phyloP scores from a whole-genome alignment of 2,113 vertebrate species.

The Pimephales promelas region DNA sequence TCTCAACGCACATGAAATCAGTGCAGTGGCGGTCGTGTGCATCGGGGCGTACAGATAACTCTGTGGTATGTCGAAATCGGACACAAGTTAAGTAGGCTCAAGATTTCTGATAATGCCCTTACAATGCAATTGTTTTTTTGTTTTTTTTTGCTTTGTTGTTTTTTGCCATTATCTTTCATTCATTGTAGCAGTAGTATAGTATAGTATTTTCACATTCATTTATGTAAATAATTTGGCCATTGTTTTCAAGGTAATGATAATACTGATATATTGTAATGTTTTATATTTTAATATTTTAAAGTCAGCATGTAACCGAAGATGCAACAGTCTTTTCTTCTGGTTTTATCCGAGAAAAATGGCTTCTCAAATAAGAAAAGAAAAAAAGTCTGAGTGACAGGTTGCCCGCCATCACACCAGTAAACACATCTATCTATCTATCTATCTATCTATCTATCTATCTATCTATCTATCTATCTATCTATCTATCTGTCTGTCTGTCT shows the following conservation, averaged over 20 bases:
- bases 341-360: no score
- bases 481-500: no score
- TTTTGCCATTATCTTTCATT: neutral
- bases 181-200: neutral
- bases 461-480: no score
- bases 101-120: conserved; percentile 9
- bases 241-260: neutral
- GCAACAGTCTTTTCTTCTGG: no score
- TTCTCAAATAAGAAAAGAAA: no score
- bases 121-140: neutral
- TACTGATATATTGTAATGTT: neutral
- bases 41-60: conserved; percentile 5
- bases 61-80: neutral
- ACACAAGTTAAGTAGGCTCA: conserved; percentile 16
- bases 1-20: conserved; percentile 4
- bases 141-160: no score
- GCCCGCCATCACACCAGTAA: no score
- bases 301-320: no score
- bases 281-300: no score
- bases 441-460: no score
- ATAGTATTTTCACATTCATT: neutral
- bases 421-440: no score
- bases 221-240: neutral
- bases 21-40: neutral
- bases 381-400: no score